Evolutionary conservation across 2,113 vertebrate genomes (phyloP).

Genomic region (Odobenus rosmarus): DNA sequence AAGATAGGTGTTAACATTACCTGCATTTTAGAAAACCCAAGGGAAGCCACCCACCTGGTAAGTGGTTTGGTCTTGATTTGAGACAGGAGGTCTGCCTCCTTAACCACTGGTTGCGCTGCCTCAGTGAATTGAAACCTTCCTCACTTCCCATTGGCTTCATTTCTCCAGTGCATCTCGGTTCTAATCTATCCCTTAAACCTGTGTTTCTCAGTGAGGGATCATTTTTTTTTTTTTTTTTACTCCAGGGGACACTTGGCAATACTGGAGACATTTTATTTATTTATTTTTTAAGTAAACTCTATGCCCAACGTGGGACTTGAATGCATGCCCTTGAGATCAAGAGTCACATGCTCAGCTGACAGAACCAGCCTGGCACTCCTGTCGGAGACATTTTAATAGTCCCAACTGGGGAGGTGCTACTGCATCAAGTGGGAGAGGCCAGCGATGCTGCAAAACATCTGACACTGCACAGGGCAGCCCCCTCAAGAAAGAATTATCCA

Average conservation of each 20-base stretch:
- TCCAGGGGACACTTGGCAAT: background rate
- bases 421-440: background rate
- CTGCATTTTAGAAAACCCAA: background rate
- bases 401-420: no score
- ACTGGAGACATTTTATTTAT: background rate
- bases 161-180: background rate
- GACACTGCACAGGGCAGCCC: no score
- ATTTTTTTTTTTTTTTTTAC: background rate
- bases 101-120: fast-evolving
- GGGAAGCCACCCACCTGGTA: background rate
- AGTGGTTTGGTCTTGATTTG: background rate
- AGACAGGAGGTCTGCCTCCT: background rate
- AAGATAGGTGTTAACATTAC: background rate
- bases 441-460: background rate
- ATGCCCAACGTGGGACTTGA: background rate
- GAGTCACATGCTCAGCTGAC: background rate
- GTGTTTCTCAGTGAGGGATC: background rate
- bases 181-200: background rate
- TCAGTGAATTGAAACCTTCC: background rate
- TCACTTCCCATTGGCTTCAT: background rate
- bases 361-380: background rate
- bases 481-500: background rate
- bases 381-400: background rate
- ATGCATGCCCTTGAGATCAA: background rate
- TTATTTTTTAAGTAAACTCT: background rate